Evolutionary conservation across 2,113 vertebrate genomes (phyloP).

Genomic region (Amia ocellicauda): DNA sequence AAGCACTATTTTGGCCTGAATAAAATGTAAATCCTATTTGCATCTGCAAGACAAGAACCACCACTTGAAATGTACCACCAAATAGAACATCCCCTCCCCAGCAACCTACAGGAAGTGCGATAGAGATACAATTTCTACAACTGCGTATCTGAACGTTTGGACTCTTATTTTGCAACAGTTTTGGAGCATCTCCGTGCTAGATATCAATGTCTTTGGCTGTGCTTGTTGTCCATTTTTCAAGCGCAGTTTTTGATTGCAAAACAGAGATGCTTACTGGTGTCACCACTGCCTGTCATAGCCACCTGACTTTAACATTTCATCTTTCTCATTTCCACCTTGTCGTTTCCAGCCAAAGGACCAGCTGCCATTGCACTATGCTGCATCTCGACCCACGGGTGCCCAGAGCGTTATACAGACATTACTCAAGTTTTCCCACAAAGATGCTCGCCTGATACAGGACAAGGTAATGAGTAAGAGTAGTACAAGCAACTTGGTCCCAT

Average conservation of each 20-base stretch:
- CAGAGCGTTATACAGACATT: slow-evolving; percentile 39
- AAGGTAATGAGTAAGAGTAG: slow-evolving; percentile 42
- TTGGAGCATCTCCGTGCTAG: no score
- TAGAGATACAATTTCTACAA: no score
- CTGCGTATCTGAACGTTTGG: not conserved
- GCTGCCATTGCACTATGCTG: slow-evolving; percentile 49
- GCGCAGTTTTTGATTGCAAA: no score
- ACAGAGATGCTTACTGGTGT: no score
- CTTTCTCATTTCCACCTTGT: not conserved
- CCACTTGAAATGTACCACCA: no score
- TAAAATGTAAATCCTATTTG: no score
- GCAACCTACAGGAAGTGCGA: not conserved
- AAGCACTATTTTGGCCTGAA: not conserved
- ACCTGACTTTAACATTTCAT: no score
- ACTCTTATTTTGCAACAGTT: not conserved
- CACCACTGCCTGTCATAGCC: no score
- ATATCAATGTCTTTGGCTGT: no score
- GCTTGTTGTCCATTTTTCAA: no score
- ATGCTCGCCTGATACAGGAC: slow-evolving; percentile 42
- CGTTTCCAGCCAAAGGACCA: slow-evolving; percentile 39
- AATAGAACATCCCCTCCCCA: not conserved
- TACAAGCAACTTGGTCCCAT: no score
- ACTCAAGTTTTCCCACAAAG: slow-evolving; percentile 49
- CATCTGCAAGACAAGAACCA: no score
- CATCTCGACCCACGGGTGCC: slow-evolving; percentile 33